A percentile compares a stretch with the other conserved stretches of the same genome.
These are phyloP conservation scores for Melikaiella ostensackeni DNA, from an alignment of 2,888 invertebrate genomes.

Conservation along the genomic window DNA sequence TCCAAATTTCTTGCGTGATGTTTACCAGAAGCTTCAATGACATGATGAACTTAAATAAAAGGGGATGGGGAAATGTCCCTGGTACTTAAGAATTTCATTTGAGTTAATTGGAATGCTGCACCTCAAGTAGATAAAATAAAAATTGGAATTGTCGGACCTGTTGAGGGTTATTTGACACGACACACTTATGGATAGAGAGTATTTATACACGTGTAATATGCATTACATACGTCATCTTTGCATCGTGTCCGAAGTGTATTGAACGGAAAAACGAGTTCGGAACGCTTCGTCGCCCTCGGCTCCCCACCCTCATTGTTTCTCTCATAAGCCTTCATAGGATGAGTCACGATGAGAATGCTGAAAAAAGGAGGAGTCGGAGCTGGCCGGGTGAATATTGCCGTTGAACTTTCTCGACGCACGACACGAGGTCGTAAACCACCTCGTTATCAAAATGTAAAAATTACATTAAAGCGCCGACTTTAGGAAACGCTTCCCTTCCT, in stretches of 20 bases:
- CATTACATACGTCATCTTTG: not conserved
- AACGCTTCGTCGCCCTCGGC: slow-evolving; percentile 46
- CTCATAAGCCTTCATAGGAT: slow-evolving; percentile 45
- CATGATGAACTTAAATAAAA: not conserved
- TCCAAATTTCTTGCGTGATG: not conserved
- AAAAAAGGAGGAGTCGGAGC: slow-evolving; percentile 56
- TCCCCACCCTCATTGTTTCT: slow-evolving; percentile 42
- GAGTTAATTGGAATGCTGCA: too few relatives aligned
- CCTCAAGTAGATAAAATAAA: not conserved
- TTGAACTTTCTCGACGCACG: slow-evolving; percentile 53
- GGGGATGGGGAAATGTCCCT: not conserved
- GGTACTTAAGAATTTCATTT: not conserved
- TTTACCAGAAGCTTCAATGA: not conserved
- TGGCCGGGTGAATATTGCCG: slow-evolving; percentile 52
- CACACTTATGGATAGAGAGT: not conserved
- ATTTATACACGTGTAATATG: not conserved
- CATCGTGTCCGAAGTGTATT: slow-evolving; percentile 12
- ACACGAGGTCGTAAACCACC: slow-evolving; percentile 55
- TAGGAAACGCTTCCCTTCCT: not conserved
- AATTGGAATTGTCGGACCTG: not conserved
- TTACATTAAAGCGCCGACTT: slow-evolving; percentile 4
- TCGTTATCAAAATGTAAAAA: slow-evolving; percentile 49
- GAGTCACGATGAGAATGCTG: slow-evolving; percentile 62
- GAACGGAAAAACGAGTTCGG: slow-evolving; percentile 30
- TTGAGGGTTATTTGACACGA: not conserved